Evolutionary conservation across 2,113 vertebrate species (phyloP).

Genomic region (Leptobrachium ailaonicum): DNA sequence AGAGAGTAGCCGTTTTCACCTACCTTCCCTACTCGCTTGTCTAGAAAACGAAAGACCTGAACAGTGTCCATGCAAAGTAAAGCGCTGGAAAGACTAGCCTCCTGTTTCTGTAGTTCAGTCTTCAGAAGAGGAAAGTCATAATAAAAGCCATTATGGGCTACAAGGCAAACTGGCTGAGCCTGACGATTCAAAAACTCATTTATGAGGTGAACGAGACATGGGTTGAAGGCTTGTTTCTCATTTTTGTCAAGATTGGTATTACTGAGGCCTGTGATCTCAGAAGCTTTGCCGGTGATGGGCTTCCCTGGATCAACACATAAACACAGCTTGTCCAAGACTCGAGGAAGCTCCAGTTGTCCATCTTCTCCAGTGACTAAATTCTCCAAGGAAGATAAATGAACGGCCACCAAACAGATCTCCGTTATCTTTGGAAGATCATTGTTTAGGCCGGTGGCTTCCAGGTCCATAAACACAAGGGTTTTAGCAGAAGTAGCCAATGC

Average conservation of each 20-base stretch:
- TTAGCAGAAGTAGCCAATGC: conserved; percentile 26
- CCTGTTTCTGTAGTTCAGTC: conserved; percentile 56
- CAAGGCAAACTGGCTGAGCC: conserved; percentile 62
- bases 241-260: conserved; percentile 49
- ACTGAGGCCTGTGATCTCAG: conserved; percentile 61
- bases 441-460: conserved; percentile 63
- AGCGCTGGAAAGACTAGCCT: conserved; percentile 46
- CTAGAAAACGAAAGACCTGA: conserved; percentile 52
- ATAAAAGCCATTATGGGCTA: conserved; percentile 65
- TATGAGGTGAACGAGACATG: conserved; percentile 1
- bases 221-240: conserved; percentile 54
- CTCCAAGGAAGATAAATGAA: conserved; percentile 57
- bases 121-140: conserved; percentile 66
- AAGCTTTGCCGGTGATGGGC: conserved; percentile 56
- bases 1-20: conserved; percentile 52
- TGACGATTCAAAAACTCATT: conserved; percentile 63
- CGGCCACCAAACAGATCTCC: conserved; percentile 58
- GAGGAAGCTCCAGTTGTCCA: conserved; percentile 49
- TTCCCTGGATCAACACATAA: conserved; percentile 59
- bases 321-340: conserved; percentile 64
- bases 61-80: conserved; percentile 63
- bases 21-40: conserved; percentile 26
- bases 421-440: conserved; percentile 52
- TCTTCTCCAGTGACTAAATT: neutral
- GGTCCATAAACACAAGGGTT: conserved; percentile 65